These are phyloP conservation scores for Danionella cerebrum DNA, from an alignment of 2,113 vertebrate genomes.

Conservation along the genomic window DNA sequence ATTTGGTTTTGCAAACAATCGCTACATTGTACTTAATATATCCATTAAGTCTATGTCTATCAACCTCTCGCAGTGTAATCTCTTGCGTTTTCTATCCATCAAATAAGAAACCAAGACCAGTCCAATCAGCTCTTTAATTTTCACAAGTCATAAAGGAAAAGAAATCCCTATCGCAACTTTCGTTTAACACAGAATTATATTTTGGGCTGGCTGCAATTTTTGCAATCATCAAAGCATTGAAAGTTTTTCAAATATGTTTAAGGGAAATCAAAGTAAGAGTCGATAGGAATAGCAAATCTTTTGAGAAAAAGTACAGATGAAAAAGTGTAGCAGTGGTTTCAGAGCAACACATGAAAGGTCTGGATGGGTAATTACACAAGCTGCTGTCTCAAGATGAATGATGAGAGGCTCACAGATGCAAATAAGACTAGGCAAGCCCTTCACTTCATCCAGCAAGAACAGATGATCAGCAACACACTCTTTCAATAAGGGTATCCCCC, in stretches of 20 bases:
- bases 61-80: no score
- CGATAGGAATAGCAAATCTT: background rate
- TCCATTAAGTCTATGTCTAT: no score
- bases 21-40: no score
- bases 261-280: background rate
- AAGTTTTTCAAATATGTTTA: background rate
- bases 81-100: no score
- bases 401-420: constrained; percentile 17
- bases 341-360: background rate
- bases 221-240: background rate
- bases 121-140: no score
- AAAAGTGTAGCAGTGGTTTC: background rate
- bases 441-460: constrained; percentile 35
- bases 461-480: constrained; percentile 17
- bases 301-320: background rate
- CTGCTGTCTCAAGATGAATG: background rate
- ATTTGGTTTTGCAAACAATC: no score
- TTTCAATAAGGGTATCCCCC: constrained; percentile 31
- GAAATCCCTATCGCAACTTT: no score
- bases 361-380: background rate
- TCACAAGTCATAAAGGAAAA: no score
- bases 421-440: constrained; percentile 37
- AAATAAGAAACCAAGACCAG: no score
- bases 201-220: background rate
- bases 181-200: no score